These are phyloP conservation scores for Acropternis orthonyx DNA, from an alignment of 2,797 vertebrate species.

Conservation along the genomic window DNA sequence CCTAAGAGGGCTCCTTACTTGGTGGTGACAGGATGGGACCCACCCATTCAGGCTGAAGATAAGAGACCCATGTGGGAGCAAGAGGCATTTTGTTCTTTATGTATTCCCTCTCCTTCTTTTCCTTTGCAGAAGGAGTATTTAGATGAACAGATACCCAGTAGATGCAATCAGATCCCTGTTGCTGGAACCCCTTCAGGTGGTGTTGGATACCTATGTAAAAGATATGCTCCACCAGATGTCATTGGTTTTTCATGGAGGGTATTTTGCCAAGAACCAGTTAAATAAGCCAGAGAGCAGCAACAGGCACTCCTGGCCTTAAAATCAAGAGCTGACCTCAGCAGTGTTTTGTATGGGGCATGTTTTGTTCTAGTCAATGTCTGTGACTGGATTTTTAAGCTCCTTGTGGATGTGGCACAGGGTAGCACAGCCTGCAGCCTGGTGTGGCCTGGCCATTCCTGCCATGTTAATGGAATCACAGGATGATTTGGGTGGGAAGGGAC, in stretches of 20 bases:
- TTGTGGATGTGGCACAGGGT: not conserved
- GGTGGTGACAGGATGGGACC: not conserved
- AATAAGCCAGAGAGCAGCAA: not conserved
- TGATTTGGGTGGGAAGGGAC: not conserved
- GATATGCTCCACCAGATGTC: not conserved
- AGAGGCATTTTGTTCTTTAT: not conserved
- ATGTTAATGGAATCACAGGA: not conserved
- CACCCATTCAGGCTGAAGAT: not conserved
- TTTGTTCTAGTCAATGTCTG: not conserved
- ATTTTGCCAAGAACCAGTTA: not conserved
- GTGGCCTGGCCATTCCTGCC: not conserved
- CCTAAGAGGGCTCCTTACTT: not conserved
- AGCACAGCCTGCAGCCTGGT: not conserved
- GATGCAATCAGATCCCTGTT: not conserved
- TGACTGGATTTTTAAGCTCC: not conserved
- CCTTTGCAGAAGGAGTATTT: not conserved
- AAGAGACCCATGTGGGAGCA: not conserved
- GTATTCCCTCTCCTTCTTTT: not conserved
- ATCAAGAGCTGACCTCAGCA: not conserved
- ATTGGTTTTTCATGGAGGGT: not conserved
- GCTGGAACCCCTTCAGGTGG: not conserved
- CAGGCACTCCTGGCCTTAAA: not conserved
- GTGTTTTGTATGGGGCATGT: accelerated
- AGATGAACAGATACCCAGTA: not conserved
- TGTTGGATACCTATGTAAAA: accelerated